A percentile compares a stretch with the other conserved stretches of the same genome.
Conservation (phyloP, 2,888 invertebrate genomes). For the Penaeus monodon region DNA sequence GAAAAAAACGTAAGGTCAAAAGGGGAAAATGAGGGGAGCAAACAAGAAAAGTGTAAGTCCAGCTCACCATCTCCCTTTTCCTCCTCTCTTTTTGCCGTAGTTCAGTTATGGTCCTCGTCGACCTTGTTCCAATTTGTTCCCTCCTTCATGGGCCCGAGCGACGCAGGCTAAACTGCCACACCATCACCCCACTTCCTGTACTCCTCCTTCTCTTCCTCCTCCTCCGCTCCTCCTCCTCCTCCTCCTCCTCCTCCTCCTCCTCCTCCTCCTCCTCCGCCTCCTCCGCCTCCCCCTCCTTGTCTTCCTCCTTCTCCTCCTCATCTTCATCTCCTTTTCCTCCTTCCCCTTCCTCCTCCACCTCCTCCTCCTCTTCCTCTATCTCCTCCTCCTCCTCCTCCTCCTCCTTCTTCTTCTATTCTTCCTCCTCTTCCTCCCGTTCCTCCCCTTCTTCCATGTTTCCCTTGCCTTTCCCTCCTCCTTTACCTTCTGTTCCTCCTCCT, state of each 20-base stretch:
- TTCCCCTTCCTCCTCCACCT: not conserved
- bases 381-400: not conserved
- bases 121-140: too few relatives aligned
- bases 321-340: not conserved
- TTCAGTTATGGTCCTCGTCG: too few relatives aligned
- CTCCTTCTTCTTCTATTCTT: constrained; percentile 6
- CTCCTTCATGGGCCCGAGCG: too few relatives aligned
- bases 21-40: too few relatives aligned
- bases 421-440: not conserved
- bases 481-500: not conserved
- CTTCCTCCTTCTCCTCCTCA: not conserved
- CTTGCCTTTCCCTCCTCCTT: not conserved
- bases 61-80: too few relatives aligned
- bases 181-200: not conserved
- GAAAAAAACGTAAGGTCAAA: too few relatives aligned
- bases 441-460: not conserved
- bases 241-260: not conserved
- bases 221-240: not conserved
- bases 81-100: too few relatives aligned
- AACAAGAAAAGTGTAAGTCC: too few relatives aligned
- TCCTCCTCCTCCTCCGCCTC: not conserved
- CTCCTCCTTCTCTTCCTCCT: not conserved
- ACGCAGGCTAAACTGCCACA: constrained; percentile 11
- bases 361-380: not conserved
- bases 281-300: too few relatives aligned